Conservation (phyloP, 2,888 invertebrate species). For the Entomobrya proxima region DNA sequence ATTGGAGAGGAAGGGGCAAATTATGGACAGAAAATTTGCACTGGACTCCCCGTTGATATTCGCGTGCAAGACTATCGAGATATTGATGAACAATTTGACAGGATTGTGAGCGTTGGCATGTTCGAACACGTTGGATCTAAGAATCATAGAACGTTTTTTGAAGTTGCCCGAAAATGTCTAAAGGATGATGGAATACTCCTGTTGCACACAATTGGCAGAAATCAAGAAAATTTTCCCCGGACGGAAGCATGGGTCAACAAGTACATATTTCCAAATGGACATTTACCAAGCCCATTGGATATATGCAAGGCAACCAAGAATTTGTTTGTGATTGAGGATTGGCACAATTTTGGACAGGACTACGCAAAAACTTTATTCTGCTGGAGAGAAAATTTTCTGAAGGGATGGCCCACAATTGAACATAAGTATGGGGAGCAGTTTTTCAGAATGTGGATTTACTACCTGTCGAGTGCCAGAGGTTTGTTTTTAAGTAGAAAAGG, state of each 20-base stretch:
- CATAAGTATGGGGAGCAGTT: background rate
- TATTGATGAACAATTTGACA: background rate
- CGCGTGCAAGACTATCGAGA: background rate
- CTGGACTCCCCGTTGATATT: background rate
- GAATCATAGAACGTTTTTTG: background rate
- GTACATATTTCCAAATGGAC: constrained; percentile 56
- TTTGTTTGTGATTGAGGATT: constrained; percentile 23
- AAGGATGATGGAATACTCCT: background rate
- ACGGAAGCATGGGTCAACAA: constrained; percentile 26
- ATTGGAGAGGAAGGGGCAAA: background rate
- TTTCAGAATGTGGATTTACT: background rate
- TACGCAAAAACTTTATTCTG: background rate
- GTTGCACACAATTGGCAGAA: background rate
- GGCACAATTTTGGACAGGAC: constrained; percentile 15
- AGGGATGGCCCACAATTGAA: background rate
- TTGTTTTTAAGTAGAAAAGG: no score
- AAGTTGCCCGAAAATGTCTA: background rate
- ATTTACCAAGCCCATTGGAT: background rate
- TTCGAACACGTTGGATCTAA: background rate
- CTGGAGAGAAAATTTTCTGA: background rate
- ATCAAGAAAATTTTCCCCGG: background rate
- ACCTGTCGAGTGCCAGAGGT: no score
- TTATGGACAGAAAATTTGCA: background rate
- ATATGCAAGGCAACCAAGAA: background rate
- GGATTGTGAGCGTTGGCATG: background rate